Evolutionary conservation across 2,797 vertebrate species (phyloP), one percentile per base, ranked within the genome.

Genomic region (Hydrocynus forskahlii): DNA sequence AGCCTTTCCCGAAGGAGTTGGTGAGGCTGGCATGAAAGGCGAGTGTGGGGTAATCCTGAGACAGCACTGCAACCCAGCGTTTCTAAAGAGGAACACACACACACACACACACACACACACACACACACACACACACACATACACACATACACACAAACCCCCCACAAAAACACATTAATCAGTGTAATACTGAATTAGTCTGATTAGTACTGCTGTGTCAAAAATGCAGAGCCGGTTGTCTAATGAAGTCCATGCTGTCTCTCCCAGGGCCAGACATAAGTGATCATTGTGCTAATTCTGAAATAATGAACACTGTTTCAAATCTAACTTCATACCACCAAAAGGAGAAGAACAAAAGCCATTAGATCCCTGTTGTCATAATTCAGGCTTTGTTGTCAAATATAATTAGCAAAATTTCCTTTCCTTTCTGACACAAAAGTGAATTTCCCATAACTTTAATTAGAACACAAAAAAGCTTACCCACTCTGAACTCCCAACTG

Each of bases 21-120:
- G 98, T 99, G 82, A 99, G 96, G 90, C 98, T 99, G 73, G 98
- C 97, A 0, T 99, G 98, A 90, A 99, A 99, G 75, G 98, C 98
- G 23, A 99, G 93, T 0, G 97, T 99, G 6, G 98, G 98, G 80
- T 97, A 96, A 75, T 99, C 97, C 72, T 96, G 95, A 81, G 98
- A 99, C n/a, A 99, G 92, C 54, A 97, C 23, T 1, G 97, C 97
- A 43, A 99, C 98, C 98, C 98, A 99, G 14, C 95, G 96, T 93
- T 97, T 99, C 98, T 99, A 86, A 59, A 86, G 5, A 17, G 72
- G 21, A 0, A 78, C 66, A 88, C 43, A 63, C 12, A 83, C 7
- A 52, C 38, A 64, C 13, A 68, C 29, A 54, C 13, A 45, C 43
- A 45, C 43, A 45, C 43, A 43, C 43, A 43, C 29, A 29, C 29